Evolutionary conservation across 2,888 invertebrate genomes (phyloP).

Genomic region (Philaethria dido): DNA sequence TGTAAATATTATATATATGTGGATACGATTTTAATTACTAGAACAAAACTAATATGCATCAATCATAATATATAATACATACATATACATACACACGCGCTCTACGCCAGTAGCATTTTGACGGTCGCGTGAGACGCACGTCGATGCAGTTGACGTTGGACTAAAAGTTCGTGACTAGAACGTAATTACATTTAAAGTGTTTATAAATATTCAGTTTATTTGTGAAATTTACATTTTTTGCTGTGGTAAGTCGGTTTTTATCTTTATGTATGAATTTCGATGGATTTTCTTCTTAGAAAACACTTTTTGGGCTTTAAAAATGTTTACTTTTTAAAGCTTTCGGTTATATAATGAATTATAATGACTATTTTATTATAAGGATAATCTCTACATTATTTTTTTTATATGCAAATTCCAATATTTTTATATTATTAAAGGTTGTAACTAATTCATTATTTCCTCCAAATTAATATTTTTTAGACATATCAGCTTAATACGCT

Average conservation of each 20-base stretch:
- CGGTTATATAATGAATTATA: no score
- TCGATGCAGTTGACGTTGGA: slow-evolving; percentile 5
- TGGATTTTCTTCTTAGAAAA: background rate
- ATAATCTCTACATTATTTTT: no score
- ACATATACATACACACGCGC: slow-evolving; percentile 14
- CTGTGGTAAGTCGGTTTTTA: slow-evolving; percentile 18
- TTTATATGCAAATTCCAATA: no score
- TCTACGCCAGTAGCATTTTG: slow-evolving; percentile 33
- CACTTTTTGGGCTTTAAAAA: background rate
- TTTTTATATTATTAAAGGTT: no score
- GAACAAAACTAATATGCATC: background rate
- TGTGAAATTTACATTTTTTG: slow-evolving; percentile 23
- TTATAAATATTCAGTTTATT: slow-evolving; percentile 21
- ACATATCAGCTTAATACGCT: no score
- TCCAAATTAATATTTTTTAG: no score
- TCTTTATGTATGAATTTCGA: background rate
- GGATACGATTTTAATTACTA: background rate
- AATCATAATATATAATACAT: background rate
- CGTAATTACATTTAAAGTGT: slow-evolving; percentile 25
- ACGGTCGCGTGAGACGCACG: slow-evolving; percentile 31
- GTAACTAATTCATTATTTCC: no score
- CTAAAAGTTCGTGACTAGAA: slow-evolving; percentile 36
- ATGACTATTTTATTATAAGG: no score
- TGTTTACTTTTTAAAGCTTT: no score
- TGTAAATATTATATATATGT: no score